A percentile compares a stretch with the other conserved stretches of the same genome.
Evolutionary conservation across 2,113 vertebrate species (phyloP).

Genomic region (Prunella fulvescens): DNA sequence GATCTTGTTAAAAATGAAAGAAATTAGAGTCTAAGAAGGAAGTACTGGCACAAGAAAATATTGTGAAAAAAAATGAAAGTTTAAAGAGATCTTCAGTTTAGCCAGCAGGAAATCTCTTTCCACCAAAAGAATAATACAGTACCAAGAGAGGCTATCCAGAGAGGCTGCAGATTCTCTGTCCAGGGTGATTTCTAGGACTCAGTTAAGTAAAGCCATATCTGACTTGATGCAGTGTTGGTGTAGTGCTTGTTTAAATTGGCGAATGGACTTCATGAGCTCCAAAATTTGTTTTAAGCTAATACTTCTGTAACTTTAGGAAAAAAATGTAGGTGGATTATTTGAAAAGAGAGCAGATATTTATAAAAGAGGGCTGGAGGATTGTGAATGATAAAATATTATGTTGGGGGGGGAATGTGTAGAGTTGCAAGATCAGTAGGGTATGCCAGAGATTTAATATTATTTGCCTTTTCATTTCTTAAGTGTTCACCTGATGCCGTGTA

Average conservation of each 20-base stretch:
- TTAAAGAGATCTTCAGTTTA: neutral
- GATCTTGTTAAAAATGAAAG: neutral
- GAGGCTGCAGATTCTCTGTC: neutral
- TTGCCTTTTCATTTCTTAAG: neutral
- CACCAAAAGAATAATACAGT: neutral
- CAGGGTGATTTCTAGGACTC: neutral
- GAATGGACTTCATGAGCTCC: neutral
- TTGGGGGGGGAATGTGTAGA: accelerated
- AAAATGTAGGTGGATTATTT: neutral
- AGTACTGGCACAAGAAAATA: neutral
- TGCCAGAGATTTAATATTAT: neutral
- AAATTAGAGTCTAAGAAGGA: neutral
- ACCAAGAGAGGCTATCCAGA: neutral
- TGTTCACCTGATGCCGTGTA: neutral
- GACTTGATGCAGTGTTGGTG: neutral
- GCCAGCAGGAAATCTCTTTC: neutral
- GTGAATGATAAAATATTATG: neutral
- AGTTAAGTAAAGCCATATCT: neutral
- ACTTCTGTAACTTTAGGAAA: neutral
- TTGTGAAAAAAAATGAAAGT: neutral
- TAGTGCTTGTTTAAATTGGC: neutral
- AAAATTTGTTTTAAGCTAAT: neutral
- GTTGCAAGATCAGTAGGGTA: neutral
- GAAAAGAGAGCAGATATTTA: neutral
- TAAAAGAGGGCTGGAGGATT: neutral